Base-by-base conservation (phyloP, 2,888 invertebrate genomes). In the Oegoconia quadripuncta region DNA sequence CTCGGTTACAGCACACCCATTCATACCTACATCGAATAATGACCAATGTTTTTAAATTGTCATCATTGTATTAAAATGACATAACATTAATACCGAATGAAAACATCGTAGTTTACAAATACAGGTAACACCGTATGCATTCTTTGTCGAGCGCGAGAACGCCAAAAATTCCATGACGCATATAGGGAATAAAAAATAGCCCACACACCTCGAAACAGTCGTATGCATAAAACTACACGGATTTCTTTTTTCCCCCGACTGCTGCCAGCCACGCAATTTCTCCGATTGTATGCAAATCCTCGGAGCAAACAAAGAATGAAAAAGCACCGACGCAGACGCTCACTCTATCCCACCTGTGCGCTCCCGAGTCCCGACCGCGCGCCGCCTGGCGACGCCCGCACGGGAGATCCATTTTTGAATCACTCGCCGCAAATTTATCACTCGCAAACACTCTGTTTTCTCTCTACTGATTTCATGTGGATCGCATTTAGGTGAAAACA, bases 211-310 rank as follows among this genome's bases (percentile, higher is more conserved):
- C 44, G 47, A 68, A 62, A 57, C 7, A 64, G 57, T 64, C 64
- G 64, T 66, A 69, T 72, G 73, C 65, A 78, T 74, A 70, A 71
- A 71, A 73, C 64, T 74, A 73, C 72, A 74, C 59, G 60, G 64
- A 76, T 72, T 68, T 62, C 67, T 75, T 77, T 76, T 76, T 74
- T 12, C 63, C 65, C 60, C 46, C 58, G 65, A 55, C 57, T 59
- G 60, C 64, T 68, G 68, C 66, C 64, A 74, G 64, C 72, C 71
- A 77, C 75, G 78, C 78, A 82, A 84, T 81, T 82, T 82, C 79
- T 74, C 75, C 78, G 76, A 83, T 82, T 84, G 83, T 81, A 82
- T 84, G 83, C 79, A 83, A 84, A 84, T 81, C 81, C 78, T 74
- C 63, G 57, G 61, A 56, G 73, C 77, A 84, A 83, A 83, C 81